A percentile compares a stretch with the other conserved stretches of the same genome.
These are phyloP conservation scores for Ganaspis brasiliensis DNA, from an alignment of 2,888 invertebrate genomes.

Conservation along the genomic window DNA sequence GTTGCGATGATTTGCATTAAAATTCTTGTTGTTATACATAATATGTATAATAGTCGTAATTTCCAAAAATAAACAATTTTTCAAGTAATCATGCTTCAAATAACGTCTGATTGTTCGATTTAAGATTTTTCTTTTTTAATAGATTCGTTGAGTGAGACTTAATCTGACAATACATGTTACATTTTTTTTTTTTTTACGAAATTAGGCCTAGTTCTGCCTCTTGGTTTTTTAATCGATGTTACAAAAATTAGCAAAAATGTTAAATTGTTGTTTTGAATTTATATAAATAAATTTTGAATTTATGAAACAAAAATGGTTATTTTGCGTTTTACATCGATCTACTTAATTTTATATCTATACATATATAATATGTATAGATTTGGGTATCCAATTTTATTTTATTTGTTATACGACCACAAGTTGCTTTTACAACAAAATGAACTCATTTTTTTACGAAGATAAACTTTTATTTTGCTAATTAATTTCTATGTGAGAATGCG, in stretches of 20 bases:
- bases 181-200: background rate
- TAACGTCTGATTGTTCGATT: background rate
- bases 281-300: background rate
- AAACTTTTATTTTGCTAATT: background rate
- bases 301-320: no score
- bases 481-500: background rate
- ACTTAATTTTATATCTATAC: constrained; percentile 4
- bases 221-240: constrained; percentile 25
- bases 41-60: background rate
- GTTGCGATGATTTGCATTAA: no score
- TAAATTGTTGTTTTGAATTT: background rate
- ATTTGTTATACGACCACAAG: background rate
- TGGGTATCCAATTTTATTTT: background rate
- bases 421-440: background rate
- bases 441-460: background rate
- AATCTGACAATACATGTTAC: background rate
- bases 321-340: background rate
- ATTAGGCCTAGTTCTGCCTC: constrained; percentile 10
- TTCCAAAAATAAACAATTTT: background rate
- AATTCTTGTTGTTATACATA: no score
- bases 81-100: background rate
- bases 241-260: background rate
- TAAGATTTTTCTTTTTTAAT: no score
- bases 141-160: constrained; percentile 23
- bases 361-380: constrained; percentile 27